Percentiles rank a stretch among this genome's conserved stretches.
Evolutionary conservation across 1,140 invertebrate species (phyloP).

Genomic region (Drosophila neocordata): DNA sequence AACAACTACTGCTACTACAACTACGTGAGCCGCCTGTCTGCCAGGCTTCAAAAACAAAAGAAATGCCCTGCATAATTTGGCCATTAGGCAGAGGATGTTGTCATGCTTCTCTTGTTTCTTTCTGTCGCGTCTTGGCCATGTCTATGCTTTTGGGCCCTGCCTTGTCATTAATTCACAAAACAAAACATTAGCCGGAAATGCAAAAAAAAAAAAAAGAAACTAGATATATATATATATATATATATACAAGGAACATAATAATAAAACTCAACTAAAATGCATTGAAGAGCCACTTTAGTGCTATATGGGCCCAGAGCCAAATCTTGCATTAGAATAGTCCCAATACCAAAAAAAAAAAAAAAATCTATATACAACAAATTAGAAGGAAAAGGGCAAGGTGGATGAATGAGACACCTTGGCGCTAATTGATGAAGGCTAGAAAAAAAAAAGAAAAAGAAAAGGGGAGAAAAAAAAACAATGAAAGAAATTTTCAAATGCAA

Average conservation of each 20-base stretch:
- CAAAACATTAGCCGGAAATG: constrained; percentile 49
- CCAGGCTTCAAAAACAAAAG: constrained; percentile 42
- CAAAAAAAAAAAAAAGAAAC: constrained; percentile 34
- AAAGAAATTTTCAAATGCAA: no score
- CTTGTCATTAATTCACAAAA: constrained; percentile 65
- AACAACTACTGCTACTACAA: no score
- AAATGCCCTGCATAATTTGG: constrained; percentile 61
- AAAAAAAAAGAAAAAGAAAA: no score
- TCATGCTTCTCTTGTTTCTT: background rate
- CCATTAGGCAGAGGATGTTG: constrained; percentile 59
- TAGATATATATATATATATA: background rate
- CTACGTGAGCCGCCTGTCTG: constrained; percentile 59
- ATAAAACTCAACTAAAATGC: constrained; percentile 27
- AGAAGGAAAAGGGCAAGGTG: background rate
- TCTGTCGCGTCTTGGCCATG: constrained; percentile 27
- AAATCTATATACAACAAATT: no score
- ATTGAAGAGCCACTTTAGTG: constrained; percentile 24
- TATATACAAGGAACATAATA: background rate
- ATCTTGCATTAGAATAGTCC: constrained; percentile 55
- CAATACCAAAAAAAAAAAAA: background rate
- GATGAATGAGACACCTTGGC: background rate
- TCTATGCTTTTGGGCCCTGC: constrained; percentile 48
- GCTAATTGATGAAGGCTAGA: constrained; percentile 3
- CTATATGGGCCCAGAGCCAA: constrained; percentile 62
- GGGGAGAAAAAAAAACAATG: no score